Evolutionary conservation across 2,113 vertebrate species (phyloP), one percentile per base, ranked within the genome.

Genomic region (Edolisoma coerulescens): DNA sequence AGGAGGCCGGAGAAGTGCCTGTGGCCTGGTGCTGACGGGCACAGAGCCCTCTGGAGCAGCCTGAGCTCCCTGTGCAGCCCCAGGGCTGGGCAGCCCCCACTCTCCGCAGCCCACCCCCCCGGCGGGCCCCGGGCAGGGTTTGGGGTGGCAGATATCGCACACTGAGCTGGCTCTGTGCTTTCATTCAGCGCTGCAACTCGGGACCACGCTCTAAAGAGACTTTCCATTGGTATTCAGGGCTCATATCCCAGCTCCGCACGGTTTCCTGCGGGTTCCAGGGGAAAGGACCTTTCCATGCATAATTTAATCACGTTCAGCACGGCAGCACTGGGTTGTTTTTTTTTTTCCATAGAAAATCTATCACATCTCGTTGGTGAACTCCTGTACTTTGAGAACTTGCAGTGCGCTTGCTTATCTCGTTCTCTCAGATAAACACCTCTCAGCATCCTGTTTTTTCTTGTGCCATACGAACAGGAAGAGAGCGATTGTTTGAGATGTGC

Each of bases 381-480:
- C 52, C 53, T 52, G 6, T 8, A 28, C 69, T 89, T 26, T 33
- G 22, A 85, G 76, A 88, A 89, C 63, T 64, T 27, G 4, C 73
- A 67, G 85, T 78, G 81, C 59, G 47, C 89, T 74, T 16, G 86
- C 97, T 97, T 97, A 97, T 97, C 97, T 96, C 4, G 5, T 35
- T 63, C 84, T 22, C 49, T 96, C 96, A 97, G 97, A 96, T 89
- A 93, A 97, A 95, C 80, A 96, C 97, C 95, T 96, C 95, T 85
- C 84, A 19, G 32, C 96, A 97, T 98, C 97, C 97, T 97, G 97
- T 97, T 97, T 96, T 96, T 96, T 93, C 96, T 97, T 90, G 41
- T 92, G 95, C 96, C 95, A 87, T 92, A 94, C 0, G 95, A 93
- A 95, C 97, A 97, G 97, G 97, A 98, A 97, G 88, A 84, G 90